Base-by-base conservation (phyloP, 2,888 invertebrate genomes). In the Agrotis clavis region DNA sequence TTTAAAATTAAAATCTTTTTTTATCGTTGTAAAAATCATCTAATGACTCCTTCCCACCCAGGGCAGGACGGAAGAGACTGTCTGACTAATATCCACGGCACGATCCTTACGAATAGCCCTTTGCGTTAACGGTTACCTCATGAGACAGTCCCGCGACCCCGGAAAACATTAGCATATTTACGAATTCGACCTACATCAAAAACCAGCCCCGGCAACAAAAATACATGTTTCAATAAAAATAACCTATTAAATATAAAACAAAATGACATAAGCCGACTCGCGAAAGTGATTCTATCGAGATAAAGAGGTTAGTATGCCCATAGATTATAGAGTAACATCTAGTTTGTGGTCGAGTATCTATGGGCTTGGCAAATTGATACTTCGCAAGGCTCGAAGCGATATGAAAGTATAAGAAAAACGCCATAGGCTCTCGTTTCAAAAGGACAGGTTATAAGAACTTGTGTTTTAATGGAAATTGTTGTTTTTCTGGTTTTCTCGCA, bases 241-340 rank as follows among this genome's bases (percentile, higher is more conserved):
- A 57, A 47, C 21, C 6, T 4, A 35, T 56, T 72, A 65, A 61
- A 57, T 51, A 11, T 41, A 41, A 50, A 62, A 66, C 13, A 56
- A 21, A 81, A 77, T 78, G 78, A 77, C 78, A 77, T 78, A 78
- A 78, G 78, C 18, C 11, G 7, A 47, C 35, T 30, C 63, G 78
- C 60, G 78, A 81, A 81, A 78, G 78, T 78, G 64, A 54, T 53
- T 35, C 41, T 57, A 78, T 77, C 30, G 65, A 81, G 78, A 77
- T 45, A 77, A 78, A 13, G 48, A 63, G 78, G 78, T 77, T 54
- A 63, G 53, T 51, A 35, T 63, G 70, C 41, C 13, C 63, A 67
- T 66, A 74, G 57, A 79, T 66, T 78, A 62, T 71, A 63, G 57
- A 63, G 51, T 41, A 45, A 50, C n/a, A 11, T 63, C 48, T 30